Evolutionary conservation across 2,888 invertebrate genomes (phyloP).

Genomic region (Ormia ochracea): DNA sequence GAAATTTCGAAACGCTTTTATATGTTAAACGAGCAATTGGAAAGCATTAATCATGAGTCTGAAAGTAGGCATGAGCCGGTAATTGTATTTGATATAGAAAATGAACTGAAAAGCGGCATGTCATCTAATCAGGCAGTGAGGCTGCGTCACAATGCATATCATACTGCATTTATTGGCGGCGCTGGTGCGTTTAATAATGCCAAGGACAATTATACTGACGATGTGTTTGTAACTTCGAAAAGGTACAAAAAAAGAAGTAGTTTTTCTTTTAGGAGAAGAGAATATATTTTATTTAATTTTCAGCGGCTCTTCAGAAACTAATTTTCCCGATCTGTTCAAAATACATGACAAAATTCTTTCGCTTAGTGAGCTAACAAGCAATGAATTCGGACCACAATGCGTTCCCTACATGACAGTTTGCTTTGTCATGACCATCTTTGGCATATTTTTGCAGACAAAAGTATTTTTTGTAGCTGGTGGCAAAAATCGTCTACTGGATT

Average conservation of each 20-base stretch:
- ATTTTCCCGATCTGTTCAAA: constrained; percentile 73
- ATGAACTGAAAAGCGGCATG: constrained; percentile 56
- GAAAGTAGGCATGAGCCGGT: constrained; percentile 69
- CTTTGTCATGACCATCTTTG: constrained; percentile 75
- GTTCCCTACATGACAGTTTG: constrained; percentile 75
- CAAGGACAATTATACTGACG: not conserved
- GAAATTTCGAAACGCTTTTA: constrained; percentile 73
- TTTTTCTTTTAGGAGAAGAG: too few relatives aligned
- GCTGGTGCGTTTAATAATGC: constrained; percentile 27
- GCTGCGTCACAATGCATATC: constrained; percentile 56
- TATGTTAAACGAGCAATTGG: constrained; percentile 71
- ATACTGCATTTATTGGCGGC: not conserved
- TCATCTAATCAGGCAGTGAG: constrained; percentile 29
- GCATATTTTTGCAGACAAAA: constrained; percentile 75
- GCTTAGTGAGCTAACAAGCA: constrained; percentile 71
- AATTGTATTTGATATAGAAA: constrained; percentile 73
- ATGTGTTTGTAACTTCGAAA: too few relatives aligned
- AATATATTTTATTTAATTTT: not conserved
- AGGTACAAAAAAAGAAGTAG: too few relatives aligned
- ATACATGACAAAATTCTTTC: constrained; percentile 75
- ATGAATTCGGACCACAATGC: constrained; percentile 73
- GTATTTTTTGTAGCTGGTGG: constrained; percentile 74
- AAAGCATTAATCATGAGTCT: constrained; percentile 73
- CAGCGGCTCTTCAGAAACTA: constrained; percentile 71
- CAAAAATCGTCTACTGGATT: constrained; percentile 69